Base-by-base conservation (phyloP, 2,113 vertebrate genomes). In the Geothlypis trichas region DNA sequence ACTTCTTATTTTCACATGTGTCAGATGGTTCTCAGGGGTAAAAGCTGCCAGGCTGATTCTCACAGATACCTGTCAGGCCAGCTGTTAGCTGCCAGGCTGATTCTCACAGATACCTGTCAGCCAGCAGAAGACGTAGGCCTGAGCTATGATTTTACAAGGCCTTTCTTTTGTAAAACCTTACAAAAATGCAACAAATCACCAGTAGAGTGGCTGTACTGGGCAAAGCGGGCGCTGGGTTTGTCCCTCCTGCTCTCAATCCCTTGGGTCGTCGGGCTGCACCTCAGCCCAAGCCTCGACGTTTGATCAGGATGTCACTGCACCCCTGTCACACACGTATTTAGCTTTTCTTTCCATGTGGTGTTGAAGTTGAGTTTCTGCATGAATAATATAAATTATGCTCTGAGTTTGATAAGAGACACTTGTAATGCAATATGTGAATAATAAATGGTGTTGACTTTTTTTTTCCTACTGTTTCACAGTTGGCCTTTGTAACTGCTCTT, bases 401-500 rank as follows among this genome's bases (percentile, higher is more conserved):
- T 85, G 96, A 65, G 84, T 96, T 96, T 94, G 84, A 91, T 55
- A 94, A 95, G 92, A 96, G 95, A 95, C 96, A 96, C 93, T 97
- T 97, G 91, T 93, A 95, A 97, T 97, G 96, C 97, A 97, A 96
- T 97, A 90, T 98, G 98, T 98, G 98, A 98, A 98, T 98, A 98
- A 97, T 97, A 93, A 96, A 93, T 97, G 96, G 92, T 96, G 97
- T 98, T 97, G 97, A 95, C 97, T 94, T 94, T 94, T 77, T 77
- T 97, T 89, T 37, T 23, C 63, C 97, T 98, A 82, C 97, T 96
- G 95, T 97, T 98, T 98, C 98, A 98, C 97, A 97, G 96, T 98
- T 96, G 96, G 97, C 97, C 97, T 98, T 98, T 98, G 96, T 98
- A 95, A 96, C 96, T 97, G 86, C 93, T 96, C 6, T 94, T 88